These are phyloP conservation scores for Mellilla xanthometata DNA, from an alignment of 2,888 invertebrate genomes.

Conservation along the genomic window DNA sequence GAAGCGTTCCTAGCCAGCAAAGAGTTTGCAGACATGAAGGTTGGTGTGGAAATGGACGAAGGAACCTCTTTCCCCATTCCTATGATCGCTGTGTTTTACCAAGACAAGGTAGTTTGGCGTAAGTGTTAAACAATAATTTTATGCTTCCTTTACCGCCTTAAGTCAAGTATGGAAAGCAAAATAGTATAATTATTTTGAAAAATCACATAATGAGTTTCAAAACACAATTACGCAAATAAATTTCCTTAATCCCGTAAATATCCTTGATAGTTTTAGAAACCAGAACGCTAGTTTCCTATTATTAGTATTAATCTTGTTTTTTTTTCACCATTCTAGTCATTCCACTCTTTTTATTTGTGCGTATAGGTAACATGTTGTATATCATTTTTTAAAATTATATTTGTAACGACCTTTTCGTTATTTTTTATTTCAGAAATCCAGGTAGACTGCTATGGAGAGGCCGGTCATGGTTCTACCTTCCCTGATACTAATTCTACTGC, in stretches of 20 bases:
- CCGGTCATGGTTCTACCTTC: constrained; percentile 91
- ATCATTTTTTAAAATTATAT: background rate
- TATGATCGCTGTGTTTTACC: constrained; percentile 82
- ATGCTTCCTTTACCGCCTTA: too few relatives aligned
- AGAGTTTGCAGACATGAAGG: constrained; percentile 87
- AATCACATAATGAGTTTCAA: too few relatives aligned
- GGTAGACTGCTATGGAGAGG: constrained; percentile 87
- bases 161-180: too few relatives aligned
- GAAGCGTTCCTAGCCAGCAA: constrained; percentile 84
- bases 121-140: constrained; percentile 55
- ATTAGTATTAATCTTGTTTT: too few relatives aligned
- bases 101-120: constrained; percentile 91
- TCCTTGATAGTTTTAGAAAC: too few relatives aligned
- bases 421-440: constrained; percentile 44
- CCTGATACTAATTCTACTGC: constrained; percentile 85
- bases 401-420: background rate
- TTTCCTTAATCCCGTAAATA: too few relatives aligned
- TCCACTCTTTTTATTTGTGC: too few relatives aligned
- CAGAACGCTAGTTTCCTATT: too few relatives aligned
- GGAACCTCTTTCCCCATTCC: constrained; percentile 83
- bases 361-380: too few relatives aligned
- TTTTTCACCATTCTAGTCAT: too few relatives aligned
- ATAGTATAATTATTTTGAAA: too few relatives aligned
- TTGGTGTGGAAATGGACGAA: constrained; percentile 92
- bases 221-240: too few relatives aligned